These are phyloP conservation scores for Leptinotarsa texana DNA, from an alignment of 1,140 invertebrate species.

Conservation along the genomic window DNA sequence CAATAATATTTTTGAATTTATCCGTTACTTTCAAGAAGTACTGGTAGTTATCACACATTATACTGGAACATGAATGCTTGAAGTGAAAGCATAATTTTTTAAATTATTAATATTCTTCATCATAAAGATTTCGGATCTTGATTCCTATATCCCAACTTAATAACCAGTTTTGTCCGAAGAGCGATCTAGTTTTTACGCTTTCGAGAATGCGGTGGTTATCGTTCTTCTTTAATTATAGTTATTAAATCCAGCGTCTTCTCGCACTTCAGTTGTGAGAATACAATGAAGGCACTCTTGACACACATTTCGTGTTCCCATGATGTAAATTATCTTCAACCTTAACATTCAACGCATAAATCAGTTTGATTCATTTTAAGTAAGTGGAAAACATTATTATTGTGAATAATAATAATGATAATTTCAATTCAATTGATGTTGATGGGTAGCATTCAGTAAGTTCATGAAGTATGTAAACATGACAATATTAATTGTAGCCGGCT, in stretches of 20 bases:
- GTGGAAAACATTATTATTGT: background rate
- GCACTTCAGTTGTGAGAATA: background rate
- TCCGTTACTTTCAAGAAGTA: no score
- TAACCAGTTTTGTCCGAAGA: background rate
- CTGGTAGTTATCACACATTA: no score
- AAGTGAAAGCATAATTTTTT: no score
- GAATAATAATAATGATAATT: background rate
- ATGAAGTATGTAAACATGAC: no score
- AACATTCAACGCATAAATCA: background rate
- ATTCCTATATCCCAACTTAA: background rate
- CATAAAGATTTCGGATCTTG: no score
- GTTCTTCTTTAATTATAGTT: slow-evolving; percentile 2
- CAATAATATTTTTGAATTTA: no score
- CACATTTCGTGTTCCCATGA: background rate
- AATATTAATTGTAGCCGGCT: no score
- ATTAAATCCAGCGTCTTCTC: slow-evolving; percentile 1
- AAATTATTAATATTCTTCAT: no score
- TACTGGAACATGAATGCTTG: no score
- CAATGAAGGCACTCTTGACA: slow-evolving; percentile 2
- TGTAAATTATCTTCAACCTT: background rate
- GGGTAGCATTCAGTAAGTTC: no score
- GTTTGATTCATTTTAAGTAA: background rate
- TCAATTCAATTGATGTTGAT: background rate
- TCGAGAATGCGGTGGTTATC: slow-evolving; percentile 4
- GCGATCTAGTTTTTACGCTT: background rate